Conservation (phyloP, 1,140 invertebrate species). For the Sitophilus oryzae region DNA sequence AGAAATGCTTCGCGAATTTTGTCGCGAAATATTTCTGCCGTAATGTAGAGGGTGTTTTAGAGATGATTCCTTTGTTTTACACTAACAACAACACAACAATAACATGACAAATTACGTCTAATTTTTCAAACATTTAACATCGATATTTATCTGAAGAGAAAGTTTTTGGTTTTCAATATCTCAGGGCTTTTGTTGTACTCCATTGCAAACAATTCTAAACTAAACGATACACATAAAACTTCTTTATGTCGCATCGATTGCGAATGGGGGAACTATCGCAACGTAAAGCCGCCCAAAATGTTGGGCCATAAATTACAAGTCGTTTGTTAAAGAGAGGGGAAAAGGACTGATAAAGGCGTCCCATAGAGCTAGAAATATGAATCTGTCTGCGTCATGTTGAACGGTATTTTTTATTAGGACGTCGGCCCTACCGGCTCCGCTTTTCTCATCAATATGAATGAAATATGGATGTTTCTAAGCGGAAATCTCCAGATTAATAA, state of each 20-base stretch:
- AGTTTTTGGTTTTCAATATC: too few relatives aligned
- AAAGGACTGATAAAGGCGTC: constrained; percentile 12
- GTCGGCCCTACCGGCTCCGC: constrained; percentile 11
- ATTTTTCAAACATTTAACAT: too few relatives aligned
- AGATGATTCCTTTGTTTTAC: too few relatives aligned
- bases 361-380: constrained; percentile 14
- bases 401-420: constrained; percentile 13
- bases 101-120: too few relatives aligned
- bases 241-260: not conserved
- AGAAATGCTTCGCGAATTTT: too few relatives aligned
- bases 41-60: too few relatives aligned
- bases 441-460: constrained; percentile 19
- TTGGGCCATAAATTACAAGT: constrained; percentile 16
- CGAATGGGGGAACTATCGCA: constrained; percentile 8
- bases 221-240: not conserved
- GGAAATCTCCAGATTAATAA: constrained; percentile 14
- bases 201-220: too few relatives aligned
- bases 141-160: too few relatives aligned
- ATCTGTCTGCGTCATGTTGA: constrained; percentile 14
- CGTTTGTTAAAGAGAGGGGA: constrained; percentile 6
- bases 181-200: too few relatives aligned
- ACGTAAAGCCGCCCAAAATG: not conserved
- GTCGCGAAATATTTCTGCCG: too few relatives aligned
- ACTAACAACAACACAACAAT: too few relatives aligned
- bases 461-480: constrained; percentile 14